Percentiles rank a stretch among this genome's conserved stretches.
phyloP scores from a whole-genome alignment of 1,140 invertebrate species.

The Papilio machaon region DNA sequence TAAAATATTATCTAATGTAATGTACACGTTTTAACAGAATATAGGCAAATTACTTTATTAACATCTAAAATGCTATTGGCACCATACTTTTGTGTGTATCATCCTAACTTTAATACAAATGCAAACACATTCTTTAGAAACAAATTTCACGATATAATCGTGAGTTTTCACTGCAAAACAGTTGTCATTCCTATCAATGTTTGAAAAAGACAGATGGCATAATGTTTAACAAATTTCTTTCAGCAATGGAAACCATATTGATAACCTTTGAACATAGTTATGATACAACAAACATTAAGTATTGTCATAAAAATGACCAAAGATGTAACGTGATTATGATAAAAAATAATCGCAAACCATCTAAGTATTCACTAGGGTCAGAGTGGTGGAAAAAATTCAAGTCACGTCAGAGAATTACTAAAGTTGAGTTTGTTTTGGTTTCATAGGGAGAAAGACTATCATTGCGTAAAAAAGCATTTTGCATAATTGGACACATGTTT shows the following conservation, averaged over 20 bases:
- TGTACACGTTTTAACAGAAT: neutral
- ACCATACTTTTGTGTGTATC: too few species aligned
- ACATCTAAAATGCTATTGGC: neutral
- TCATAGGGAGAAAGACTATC: slow-evolving; percentile 6
- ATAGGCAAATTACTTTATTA: neutral
- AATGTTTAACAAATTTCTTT: too few species aligned
- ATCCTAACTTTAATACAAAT: too few species aligned
- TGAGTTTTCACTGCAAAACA: too few species aligned
- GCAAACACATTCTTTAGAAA: too few species aligned
- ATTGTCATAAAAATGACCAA: neutral
- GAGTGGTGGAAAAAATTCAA: slow-evolving; percentile 7
- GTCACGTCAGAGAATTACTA: slow-evolving; percentile 19
- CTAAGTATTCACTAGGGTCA: neutral
- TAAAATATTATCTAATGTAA: neutral
- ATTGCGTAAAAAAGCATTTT: slow-evolving; percentile 18
- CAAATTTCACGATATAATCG: too few species aligned
- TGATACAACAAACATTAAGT: neutral
- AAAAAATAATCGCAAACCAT: slow-evolving; percentile 12
- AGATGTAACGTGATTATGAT: slow-evolving; percentile 5
- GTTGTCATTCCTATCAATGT: too few species aligned
- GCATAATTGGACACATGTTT: neutral
- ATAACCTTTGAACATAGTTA: neutral
- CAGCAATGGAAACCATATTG: too few species aligned
- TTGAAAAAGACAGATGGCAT: too few species aligned
- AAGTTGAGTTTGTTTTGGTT: slow-evolving; percentile 7